Evolutionary conservation across 2,888 invertebrate species (phyloP).

Genomic region (Apodemia hepburni): DNA sequence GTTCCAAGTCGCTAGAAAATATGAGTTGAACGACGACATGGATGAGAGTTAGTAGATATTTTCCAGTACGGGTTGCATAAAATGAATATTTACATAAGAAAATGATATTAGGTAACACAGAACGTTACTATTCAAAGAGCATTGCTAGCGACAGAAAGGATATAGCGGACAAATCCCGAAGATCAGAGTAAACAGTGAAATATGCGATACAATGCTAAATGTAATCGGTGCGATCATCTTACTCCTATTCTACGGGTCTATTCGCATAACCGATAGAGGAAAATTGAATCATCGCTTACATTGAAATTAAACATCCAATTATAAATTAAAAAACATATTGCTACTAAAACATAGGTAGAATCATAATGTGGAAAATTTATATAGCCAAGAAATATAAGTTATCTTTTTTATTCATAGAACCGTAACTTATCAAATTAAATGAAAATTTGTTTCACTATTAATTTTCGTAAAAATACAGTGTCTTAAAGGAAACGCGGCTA

Average conservation of each 20-base stretch:
- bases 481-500: too few species aligned
- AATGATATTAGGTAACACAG: neutral
- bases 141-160: conserved; percentile 20
- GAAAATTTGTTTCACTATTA: too few species aligned
- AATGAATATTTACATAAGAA: conserved; percentile 4
- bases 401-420: too few species aligned
- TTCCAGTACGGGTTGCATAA: neutral
- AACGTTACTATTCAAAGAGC: conserved; percentile 15
- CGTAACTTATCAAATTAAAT: too few species aligned
- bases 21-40: neutral
- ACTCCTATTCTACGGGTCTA: neutral
- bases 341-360: too few species aligned
- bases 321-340: too few species aligned
- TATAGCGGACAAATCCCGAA: conserved; percentile 22
- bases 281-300: neutral
- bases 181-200: conserved; percentile 25
- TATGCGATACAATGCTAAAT: conserved; percentile 23
- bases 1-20: neutral
- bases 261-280: neutral
- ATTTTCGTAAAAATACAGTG: too few species aligned
- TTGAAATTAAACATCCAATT: neutral
- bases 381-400: too few species aligned
- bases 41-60: neutral
- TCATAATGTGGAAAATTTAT: too few species aligned
- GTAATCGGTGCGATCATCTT: conserved; percentile 23